Evolutionary conservation across 2,888 invertebrate genomes (phyloP).

Genomic region (Drosophila fulvimacula): DNA sequence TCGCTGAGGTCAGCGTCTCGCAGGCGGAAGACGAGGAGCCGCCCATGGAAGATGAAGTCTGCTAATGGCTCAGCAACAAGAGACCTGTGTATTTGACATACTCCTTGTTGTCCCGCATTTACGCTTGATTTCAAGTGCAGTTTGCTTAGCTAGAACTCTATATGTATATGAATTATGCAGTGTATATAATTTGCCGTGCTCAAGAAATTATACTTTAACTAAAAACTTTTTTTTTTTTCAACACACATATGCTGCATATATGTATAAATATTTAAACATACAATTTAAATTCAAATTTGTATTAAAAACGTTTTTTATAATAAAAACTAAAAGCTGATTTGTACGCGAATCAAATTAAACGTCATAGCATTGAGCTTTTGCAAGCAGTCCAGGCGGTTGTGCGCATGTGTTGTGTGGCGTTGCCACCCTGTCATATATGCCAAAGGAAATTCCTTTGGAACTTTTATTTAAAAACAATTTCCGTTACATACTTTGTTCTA

Average conservation of each 20-base stretch:
- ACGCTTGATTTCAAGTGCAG: background rate
- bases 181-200: slow-evolving; percentile 8
- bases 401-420: slow-evolving; percentile 25
- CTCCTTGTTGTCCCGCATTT: background rate
- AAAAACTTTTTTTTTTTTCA: too few relatives aligned
- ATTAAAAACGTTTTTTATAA: background rate
- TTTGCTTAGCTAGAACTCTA: slow-evolving; percentile 5
- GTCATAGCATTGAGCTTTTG: slow-evolving; percentile 22
- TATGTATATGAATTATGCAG: slow-evolving; percentile 1
- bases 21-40: slow-evolving; percentile 80
- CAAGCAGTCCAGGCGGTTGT: background rate
- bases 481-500: background rate
- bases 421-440: background rate
- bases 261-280: slow-evolving; percentile 5
- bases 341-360: background rate
- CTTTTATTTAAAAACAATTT: background rate
- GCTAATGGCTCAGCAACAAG: slow-evolving; percentile 62
- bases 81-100: too few relatives aligned
- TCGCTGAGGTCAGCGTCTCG: slow-evolving; percentile 75
- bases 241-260: background rate
- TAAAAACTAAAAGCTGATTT: slow-evolving; percentile 1
- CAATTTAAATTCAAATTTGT: background rate
- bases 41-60: slow-evolving; percentile 81
- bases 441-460: background rate
- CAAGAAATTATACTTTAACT: too few relatives aligned